Evolutionary conservation across 2,888 invertebrate species (phyloP).

Genomic region (Oscheius sp.): DNA sequence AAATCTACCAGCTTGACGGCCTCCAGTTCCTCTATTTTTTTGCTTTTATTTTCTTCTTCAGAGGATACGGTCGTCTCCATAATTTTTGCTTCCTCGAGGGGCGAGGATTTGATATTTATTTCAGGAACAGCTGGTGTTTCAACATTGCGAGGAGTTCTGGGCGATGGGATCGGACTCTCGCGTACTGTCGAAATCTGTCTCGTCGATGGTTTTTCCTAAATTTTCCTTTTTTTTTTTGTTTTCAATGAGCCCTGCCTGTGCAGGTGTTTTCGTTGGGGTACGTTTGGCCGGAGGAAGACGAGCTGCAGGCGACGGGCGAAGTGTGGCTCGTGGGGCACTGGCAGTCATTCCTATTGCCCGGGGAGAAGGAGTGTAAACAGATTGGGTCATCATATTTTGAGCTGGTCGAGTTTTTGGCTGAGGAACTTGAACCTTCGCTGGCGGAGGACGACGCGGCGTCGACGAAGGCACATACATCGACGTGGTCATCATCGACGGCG

Average conservation of each 20-base stretch:
- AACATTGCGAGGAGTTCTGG: no score
- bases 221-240: not conserved
- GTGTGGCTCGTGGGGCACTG: slow-evolving; percentile 3
- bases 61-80: slow-evolving; percentile 9
- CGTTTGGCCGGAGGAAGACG: not conserved
- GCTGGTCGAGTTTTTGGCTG: slow-evolving; percentile 4
- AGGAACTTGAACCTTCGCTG: not conserved
- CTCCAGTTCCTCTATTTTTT: not conserved
- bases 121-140: not conserved
- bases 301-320: not conserved
- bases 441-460: slow-evolving; percentile 9
- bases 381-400: slow-evolving; percentile 35
- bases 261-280: not conserved
- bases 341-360: not conserved
- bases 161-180: no score
- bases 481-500: slow-evolving; percentile 22
- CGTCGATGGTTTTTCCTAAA: not conserved
- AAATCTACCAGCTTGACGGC: not conserved
- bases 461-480: slow-evolving; percentile 36
- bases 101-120: not conserved
- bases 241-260: not conserved
- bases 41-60: not conserved
- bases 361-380: slow-evolving; percentile 23
- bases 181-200: no score
- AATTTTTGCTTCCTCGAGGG: not conserved